These are phyloP conservation scores for Limnothrissa miodon DNA, from an alignment of 2,113 vertebrate genomes.

Conservation along the genomic window DNA sequence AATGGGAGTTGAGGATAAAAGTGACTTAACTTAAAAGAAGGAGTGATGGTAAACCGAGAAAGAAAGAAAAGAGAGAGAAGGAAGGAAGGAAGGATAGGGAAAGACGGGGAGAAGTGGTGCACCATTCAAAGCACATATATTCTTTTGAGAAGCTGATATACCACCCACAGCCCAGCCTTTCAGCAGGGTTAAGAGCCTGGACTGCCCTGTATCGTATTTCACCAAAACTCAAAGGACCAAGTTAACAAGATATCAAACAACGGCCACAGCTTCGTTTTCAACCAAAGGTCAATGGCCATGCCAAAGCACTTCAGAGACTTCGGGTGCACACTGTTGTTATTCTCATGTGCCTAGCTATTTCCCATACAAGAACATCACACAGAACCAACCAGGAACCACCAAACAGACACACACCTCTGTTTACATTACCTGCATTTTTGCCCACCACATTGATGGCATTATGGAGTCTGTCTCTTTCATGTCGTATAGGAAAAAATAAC, in stretches of 20 bases:
- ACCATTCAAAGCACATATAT: conserved; percentile 56
- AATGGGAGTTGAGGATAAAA: too few species aligned
- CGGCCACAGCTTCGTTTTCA: background rate
- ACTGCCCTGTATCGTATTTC: conserved; percentile 52
- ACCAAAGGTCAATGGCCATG: background rate
- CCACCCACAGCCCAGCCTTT: conserved; percentile 61
- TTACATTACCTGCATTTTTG: background rate
- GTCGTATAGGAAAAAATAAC: conserved; percentile 46
- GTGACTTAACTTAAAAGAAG: conserved; percentile 12
- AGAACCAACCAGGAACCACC: background rate
- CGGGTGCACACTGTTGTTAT: background rate
- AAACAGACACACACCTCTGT: conserved; percentile 4
- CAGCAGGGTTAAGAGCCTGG: conserved; percentile 59
- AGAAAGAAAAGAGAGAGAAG: conserved; percentile 15
- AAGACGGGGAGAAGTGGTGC: conserved; percentile 34
- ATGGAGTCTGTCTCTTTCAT: background rate
- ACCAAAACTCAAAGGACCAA: conserved; percentile 44
- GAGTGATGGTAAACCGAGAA: conserved; percentile 27
- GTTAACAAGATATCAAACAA: conserved; percentile 41
- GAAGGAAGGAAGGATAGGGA: conserved; percentile 32
- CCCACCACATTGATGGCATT: background rate
- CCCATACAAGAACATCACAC: background rate
- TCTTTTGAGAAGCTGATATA: conserved; percentile 53
- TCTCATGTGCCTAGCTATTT: background rate
- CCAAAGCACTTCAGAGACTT: background rate